Base-by-base conservation (phyloP, 1,140 invertebrate species). In the Lordiphosa clarofinis region DNA sequence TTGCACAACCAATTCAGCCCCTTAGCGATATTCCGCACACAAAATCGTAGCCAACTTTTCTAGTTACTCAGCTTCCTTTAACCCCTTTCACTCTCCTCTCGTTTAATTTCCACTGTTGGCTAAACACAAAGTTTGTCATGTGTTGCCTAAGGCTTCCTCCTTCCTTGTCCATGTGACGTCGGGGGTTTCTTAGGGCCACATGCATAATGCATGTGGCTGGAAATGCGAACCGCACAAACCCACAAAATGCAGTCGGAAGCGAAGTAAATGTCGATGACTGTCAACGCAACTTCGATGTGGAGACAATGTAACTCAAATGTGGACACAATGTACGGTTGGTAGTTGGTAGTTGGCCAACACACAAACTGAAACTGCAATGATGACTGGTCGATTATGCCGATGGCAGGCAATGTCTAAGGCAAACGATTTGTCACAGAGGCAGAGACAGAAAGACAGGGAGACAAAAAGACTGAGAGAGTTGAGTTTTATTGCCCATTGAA, bases 301-400 rank as follows among this genome's bases (percentile, higher is more conserved):
- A 78, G 69, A 86, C 79, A 82, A 82, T 82, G 78, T 82, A 78
- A 73, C 73, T 66, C 76, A 75, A 75, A 82, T 68, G 67, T 72
- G 72, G 67, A 76, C 68, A 82, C 72, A 75, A 60, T 81, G 75
- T 82, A 61, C 24, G 55, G 42, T 43, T 55, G 37, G 54, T 42
- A 44, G 63, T 48, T 19, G 37, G 47, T 15, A n/a, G n/a, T n/a
- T n/a, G n/a, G n/a, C n/a, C 35, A 58, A 37, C 19, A 19, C 38
- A 44, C 36, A 31, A 15, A 47, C 13, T 73, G 73, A 74, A 76
- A 57, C 61, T 59, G 73, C 73, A 76, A 76, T 76, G 78, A 76
- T 76, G 78, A 84, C 72, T 84, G 76, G 68, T 71, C 78, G 78
- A 82, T 82, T 82, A 84, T 84, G 76, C 78, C 67, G 73, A 84